Percentiles rank a stretch among this genome's conserved stretches.
Evolutionary conservation across 1,140 invertebrate genomes (phyloP).

Genomic region (Heterodera schachtii): DNA sequence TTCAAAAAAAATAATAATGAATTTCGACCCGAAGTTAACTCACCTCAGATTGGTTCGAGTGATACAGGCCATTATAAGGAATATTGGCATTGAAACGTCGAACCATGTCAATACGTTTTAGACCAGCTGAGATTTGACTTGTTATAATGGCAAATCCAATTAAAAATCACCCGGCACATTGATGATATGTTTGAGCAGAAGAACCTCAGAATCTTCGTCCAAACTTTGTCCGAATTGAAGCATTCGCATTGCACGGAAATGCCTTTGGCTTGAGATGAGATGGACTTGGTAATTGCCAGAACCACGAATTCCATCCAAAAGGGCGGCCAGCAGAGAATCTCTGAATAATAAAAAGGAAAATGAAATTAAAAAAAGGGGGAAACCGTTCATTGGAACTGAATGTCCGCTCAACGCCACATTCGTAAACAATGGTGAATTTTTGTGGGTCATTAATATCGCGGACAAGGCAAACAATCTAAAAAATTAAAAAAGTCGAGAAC

Average conservation of each 20-base stretch:
- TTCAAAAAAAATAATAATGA: background rate
- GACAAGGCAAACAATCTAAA: constrained; percentile 79
- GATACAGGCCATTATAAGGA: constrained; percentile 92
- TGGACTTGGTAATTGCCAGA: constrained; percentile 96
- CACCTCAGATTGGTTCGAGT: constrained; percentile 86
- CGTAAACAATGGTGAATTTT: constrained; percentile 88
- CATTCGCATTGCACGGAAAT: constrained; percentile 81
- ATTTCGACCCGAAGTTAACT: background rate
- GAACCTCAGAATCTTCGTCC: constrained; percentile 90
- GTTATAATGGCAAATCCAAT: background rate
- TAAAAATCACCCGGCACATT: constrained; percentile 71
- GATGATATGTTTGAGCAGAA: constrained; percentile 81
- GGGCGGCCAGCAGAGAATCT: constrained; percentile 88
- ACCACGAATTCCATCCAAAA: constrained; percentile 91
- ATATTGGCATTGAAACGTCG: constrained; percentile 94
- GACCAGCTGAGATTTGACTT: constrained; percentile 68
- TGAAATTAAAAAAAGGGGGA: constrained; percentile 30
- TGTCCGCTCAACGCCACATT: constrained; percentile 82
- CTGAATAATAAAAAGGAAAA: constrained; percentile 68
- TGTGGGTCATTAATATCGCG: constrained; percentile 87
- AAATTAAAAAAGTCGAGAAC: background rate
- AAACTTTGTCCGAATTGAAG: constrained; percentile 83
- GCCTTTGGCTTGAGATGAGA: constrained; percentile 79
- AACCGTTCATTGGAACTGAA: constrained; percentile 84
- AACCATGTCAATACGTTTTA: constrained; percentile 75